Percentiles rank a stretch among this genome's conserved stretches.
These are phyloP conservation scores for Gonatopus flavifemur DNA, from an alignment of 1,140 invertebrate genomes.

Conservation along the genomic window DNA sequence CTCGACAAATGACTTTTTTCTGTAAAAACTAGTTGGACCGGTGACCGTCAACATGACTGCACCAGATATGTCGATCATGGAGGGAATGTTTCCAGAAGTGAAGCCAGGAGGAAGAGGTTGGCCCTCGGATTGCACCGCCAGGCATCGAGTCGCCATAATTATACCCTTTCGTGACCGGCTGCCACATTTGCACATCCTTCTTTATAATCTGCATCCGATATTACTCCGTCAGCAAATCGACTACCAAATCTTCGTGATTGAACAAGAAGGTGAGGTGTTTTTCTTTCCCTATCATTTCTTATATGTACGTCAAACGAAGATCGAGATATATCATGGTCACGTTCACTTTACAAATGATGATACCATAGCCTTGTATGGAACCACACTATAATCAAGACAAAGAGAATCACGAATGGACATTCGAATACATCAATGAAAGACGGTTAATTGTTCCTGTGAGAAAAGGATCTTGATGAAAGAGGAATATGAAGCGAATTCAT, in stretches of 20 bases:
- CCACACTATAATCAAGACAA: no score
- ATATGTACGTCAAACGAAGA: not conserved
- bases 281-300: not conserved
- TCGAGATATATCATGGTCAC: no score
- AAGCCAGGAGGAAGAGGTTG: conserved; percentile 73
- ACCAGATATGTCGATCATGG: conserved; percentile 47
- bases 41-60: conserved; percentile 48
- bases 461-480: no score
- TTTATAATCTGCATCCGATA: conserved; percentile 89
- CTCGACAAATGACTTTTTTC: conserved; percentile 14
- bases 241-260: conserved; percentile 94
- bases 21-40: conserved; percentile 49
- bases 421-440: no score
- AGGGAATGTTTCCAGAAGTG: conserved; percentile 56
- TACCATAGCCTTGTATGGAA: no score
- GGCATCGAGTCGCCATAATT: conserved; percentile 83
- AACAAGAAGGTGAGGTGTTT: conserved; percentile 70
- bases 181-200: conserved; percentile 79
- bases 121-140: conserved; percentile 75
- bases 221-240: conserved; percentile 87
- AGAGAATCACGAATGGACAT: no score
- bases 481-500: no score
- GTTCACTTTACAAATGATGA: no score
- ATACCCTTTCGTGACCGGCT: conserved; percentile 86
- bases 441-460: no score